phyloP scores from a whole-genome alignment of 2,113 vertebrate genomes.

The Xerus inauris region DNA sequence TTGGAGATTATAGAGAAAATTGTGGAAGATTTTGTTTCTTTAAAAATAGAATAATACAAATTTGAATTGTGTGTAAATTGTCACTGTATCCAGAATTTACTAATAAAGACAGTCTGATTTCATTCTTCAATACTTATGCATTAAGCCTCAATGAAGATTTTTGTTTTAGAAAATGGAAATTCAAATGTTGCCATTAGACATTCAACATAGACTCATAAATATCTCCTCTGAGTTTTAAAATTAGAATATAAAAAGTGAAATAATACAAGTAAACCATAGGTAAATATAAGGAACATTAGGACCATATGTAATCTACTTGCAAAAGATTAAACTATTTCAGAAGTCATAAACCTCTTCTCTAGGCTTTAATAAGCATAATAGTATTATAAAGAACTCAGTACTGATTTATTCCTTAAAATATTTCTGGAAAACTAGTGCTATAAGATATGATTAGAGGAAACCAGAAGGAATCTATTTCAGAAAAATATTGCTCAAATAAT shows the following conservation, averaged over 20 bases:
- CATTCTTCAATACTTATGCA: background rate
- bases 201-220: background rate
- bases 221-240: background rate
- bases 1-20: background rate
- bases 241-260: background rate
- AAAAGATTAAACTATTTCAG: background rate
- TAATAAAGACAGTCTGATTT: background rate
- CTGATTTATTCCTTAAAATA: background rate
- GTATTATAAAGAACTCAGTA: background rate
- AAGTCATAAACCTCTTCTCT: background rate
- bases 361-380: background rate
- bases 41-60: conserved; percentile 24
- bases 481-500: background rate
- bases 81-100: background rate
- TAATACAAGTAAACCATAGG: background rate
- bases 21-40: background rate
- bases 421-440: conserved; percentile 18
- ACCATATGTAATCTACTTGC: background rate
- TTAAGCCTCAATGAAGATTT: background rate
- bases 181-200: background rate
- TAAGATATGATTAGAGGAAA: background rate
- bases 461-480: background rate
- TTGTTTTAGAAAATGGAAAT: background rate
- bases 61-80: background rate
- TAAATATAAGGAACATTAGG: background rate